Percentiles rank a stretch among this genome's conserved stretches.
These are phyloP conservation scores for Zeuzera pyrina DNA, from an alignment of 2,888 invertebrate genomes.

Conservation along the genomic window DNA sequence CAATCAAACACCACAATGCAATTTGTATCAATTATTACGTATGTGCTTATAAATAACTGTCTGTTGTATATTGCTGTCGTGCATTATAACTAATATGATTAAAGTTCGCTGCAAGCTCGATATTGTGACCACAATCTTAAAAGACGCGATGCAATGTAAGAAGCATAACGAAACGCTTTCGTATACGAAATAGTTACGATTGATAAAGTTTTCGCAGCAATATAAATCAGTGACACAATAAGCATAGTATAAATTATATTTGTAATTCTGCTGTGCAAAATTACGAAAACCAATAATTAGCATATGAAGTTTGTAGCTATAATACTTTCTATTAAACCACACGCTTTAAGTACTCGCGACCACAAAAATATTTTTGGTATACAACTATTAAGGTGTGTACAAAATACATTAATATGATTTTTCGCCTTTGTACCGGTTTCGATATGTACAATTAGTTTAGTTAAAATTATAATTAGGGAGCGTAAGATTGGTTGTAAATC, in stretches of 20 bases:
- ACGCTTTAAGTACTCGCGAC: too few relatives aligned
- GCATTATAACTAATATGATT: not conserved
- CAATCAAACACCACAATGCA: constrained; percentile 2
- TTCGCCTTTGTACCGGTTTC: too few relatives aligned
- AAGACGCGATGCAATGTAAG: too few relatives aligned
- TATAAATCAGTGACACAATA: constrained; percentile 1
- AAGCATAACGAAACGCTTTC: constrained; percentile 14
- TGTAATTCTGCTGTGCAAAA: constrained; percentile 4
- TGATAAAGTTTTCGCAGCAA: constrained; percentile 3
- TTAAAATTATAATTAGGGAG: too few relatives aligned
- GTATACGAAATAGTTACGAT: constrained; percentile 16
- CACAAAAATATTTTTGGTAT: too few relatives aligned
- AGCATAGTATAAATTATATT: constrained; percentile 1
- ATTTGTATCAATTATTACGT: constrained; percentile 10
- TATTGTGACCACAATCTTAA: constrained; percentile 4
- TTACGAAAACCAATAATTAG: too few relatives aligned
- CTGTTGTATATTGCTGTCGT: constrained; percentile 2
- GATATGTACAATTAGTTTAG: too few relatives aligned
- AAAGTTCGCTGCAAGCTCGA: constrained; percentile 12
- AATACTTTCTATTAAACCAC: too few relatives aligned
- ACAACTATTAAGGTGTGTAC: too few relatives aligned
- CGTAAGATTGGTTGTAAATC: too few relatives aligned
- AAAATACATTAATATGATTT: too few relatives aligned
- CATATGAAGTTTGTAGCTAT: too few relatives aligned
- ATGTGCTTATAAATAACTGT: constrained; percentile 2